Base-by-base conservation (phyloP, 2,113 vertebrate species). In the Accipiter virgatus region DNA sequence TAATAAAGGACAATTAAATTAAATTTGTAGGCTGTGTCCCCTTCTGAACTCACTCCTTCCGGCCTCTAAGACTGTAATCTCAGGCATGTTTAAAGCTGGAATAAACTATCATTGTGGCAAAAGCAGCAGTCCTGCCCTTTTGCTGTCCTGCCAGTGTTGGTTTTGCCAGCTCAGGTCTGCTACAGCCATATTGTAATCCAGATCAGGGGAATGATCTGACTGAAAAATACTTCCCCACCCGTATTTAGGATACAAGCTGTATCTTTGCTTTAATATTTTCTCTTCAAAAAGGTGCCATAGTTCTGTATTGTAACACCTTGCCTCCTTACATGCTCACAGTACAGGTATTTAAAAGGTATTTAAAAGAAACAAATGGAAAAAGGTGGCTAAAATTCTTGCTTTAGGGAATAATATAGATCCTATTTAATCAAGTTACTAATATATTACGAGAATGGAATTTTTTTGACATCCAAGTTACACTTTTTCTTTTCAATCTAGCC, bases 161-260 rank as follows among this genome's bases (percentile, higher is more conserved):
- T 83, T 95, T 88, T 95, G 86, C 91, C 71, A 86, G 63, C 95
- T 92, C 67, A 88, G 71, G 71, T 93, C 79, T 88, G 32, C 62
- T 88, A 3, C 34, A 53, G 47, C 32, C 87, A 16, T 78, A 7
- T n/a, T 55, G 50, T 77, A 80, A 93, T 63, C 9, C 23, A 77
- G 40, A n/a, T 73, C 48, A 73, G 62, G 66, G 66, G 12, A 72
- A 62, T 40, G 47, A 72, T 36, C 34, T 72, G 31, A 75, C 26
- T 61, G 62, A 72, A 93, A 81, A 93, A 74, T 47, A 58, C 65
- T 90, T 90, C 52, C 58, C 55, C 56, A 34, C 5, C 11, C 16
- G 17, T 87, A 1, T 48, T 67, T 32, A 62, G 26, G 56, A 29
- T 58, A 59, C 42, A 84, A 89, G 10, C 16, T 82, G 1, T 42